These are phyloP conservation scores for Amphipyra tragopoginis DNA, from an alignment of 2,888 invertebrate species.

Conservation along the genomic window DNA sequence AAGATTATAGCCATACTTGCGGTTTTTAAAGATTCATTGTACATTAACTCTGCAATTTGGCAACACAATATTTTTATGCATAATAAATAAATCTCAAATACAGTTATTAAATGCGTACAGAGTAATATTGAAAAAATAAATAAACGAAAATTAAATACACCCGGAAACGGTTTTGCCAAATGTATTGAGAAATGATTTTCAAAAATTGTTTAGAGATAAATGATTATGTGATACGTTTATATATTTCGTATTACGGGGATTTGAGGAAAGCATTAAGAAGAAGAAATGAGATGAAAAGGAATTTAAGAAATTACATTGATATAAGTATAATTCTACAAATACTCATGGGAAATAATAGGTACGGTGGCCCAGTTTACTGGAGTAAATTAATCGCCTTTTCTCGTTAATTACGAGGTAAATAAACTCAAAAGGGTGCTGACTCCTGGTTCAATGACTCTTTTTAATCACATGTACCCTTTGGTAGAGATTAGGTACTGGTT, in stretches of 20 bases:
- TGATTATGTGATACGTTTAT: not conserved
- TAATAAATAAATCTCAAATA: not conserved
- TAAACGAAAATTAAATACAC: not conserved
- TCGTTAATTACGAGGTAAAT: conserved; percentile 13
- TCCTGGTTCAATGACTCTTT: not conserved
- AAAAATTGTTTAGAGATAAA: not conserved
- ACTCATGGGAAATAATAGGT: conserved; percentile 12
- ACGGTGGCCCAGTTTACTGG: not conserved
- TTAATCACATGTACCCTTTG: too few species aligned
- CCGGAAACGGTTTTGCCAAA: not conserved
- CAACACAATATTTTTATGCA: too few species aligned
- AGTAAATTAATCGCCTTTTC: conserved; percentile 1
- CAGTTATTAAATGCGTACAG: not conserved
- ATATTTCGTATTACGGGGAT: not conserved
- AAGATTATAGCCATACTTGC: not conserved
- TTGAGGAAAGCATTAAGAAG: not conserved
- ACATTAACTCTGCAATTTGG: too few species aligned
- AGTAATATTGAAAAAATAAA: not conserved
- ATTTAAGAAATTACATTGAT: conserved; percentile 4
- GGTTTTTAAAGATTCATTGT: not conserved
- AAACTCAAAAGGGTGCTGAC: not conserved
- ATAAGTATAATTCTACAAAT: too few species aligned
- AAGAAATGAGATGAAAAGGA: not conserved
- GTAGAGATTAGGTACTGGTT: too few species aligned
- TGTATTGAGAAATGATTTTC: not conserved